Conservation (phyloP, 2,888 invertebrate species). For the Julus scandinavius region DNA sequence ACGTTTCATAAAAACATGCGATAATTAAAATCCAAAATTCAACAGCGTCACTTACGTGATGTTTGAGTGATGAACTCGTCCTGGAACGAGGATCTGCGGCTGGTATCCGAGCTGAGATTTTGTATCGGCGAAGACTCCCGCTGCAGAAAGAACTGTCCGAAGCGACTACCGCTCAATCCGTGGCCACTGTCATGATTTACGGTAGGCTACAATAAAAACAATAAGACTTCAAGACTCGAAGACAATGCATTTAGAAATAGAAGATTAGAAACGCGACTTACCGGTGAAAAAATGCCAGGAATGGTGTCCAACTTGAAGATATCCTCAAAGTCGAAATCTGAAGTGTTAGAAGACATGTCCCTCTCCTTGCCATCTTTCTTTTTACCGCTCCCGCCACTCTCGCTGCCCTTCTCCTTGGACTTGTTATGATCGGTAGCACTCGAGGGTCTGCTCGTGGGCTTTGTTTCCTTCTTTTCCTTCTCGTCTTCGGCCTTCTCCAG, state of each 20-base stretch:
- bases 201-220: not conserved
- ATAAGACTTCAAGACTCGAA: not conserved
- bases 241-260: not conserved
- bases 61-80: slow-evolving; percentile 75
- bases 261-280: not conserved
- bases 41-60: slow-evolving; percentile 63
- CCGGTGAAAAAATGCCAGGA: slow-evolving; percentile 74
- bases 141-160: slow-evolving; percentile 76
- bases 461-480: slow-evolving; percentile 31
- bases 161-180: slow-evolving; percentile 68
- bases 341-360: not conserved
- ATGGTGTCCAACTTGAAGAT: slow-evolving; percentile 84
- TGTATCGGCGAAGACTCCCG: slow-evolving; percentile 52
- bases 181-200: slow-evolving; percentile 51
- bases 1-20: too few relatives aligned
- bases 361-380: slow-evolving; percentile 54
- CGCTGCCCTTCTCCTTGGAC: not conserved
- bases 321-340: slow-evolving; percentile 82
- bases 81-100: slow-evolving; percentile 71
- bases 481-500: slow-evolving; percentile 54
- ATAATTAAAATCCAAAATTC: not conserved
- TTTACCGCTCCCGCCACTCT: not conserved
- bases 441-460: not conserved
- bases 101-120: slow-evolving; percentile 63
- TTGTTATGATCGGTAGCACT: slow-evolving; percentile 25